phyloP scores from a whole-genome alignment of 2,888 invertebrate genomes.

The Agriopis marginaria region DNA sequence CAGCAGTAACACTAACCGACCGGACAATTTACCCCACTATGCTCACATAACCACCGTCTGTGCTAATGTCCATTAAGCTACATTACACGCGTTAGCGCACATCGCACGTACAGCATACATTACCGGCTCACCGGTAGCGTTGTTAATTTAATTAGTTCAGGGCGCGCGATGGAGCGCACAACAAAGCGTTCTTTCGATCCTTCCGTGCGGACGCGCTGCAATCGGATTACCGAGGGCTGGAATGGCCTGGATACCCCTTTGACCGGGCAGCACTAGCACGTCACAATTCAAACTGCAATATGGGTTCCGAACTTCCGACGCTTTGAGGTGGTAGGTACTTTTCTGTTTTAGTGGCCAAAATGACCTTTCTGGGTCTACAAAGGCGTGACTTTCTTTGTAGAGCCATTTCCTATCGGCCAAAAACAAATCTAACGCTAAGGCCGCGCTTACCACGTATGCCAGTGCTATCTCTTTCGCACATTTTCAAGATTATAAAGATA shows the following conservation, averaged over 20 bases:
- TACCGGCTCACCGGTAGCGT: conserved; percentile 53
- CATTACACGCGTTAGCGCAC: conserved; percentile 42
- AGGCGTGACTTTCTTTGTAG: background rate
- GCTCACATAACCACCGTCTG: conserved; percentile 25
- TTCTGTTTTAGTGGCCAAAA: background rate
- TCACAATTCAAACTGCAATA: conserved; percentile 37
- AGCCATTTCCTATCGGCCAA: background rate
- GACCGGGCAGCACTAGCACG: conserved; percentile 25
- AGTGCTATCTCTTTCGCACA: too few relatives aligned
- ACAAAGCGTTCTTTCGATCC: conserved; percentile 67
- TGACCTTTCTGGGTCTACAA: too few relatives aligned
- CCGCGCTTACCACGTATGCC: too few relatives aligned
- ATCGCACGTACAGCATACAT: conserved; percentile 44
- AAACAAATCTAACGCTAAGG: too few relatives aligned
- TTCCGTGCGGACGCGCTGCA: conserved; percentile 62
- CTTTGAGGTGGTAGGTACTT: conserved; percentile 5
- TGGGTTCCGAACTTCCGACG: conserved; percentile 11
- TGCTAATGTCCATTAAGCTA: conserved; percentile 33
- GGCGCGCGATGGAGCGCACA: conserved; percentile 66
- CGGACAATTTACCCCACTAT: conserved; percentile 32
- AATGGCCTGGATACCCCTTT: conserved; percentile 58
- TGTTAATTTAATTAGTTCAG: conserved; percentile 75
- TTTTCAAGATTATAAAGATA: too few relatives aligned
- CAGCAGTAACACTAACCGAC: conserved; percentile 30
- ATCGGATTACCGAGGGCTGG: conserved; percentile 75